Conservation (phyloP, 2,888 invertebrate genomes). For the Leptinotarsa peninsularis region DNA sequence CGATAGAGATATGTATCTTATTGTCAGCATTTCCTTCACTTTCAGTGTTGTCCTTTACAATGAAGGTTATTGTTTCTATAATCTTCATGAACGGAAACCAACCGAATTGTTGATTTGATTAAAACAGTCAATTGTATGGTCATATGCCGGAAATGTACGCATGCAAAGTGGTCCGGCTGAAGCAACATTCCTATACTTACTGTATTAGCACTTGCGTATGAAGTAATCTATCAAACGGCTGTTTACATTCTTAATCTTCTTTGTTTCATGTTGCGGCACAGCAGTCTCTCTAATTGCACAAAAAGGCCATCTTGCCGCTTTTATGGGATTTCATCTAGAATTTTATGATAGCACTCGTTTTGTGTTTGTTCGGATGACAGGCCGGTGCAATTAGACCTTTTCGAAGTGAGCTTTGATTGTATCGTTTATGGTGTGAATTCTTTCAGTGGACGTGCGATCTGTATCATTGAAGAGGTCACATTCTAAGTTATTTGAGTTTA, state of each 20-base stretch:
- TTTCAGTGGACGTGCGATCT: conserved; percentile 16
- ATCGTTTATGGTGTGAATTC: conserved; percentile 17
- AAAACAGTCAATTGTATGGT: not conserved
- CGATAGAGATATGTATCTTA: too few relatives aligned
- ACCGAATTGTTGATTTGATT: not conserved
- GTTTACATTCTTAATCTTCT: conserved; percentile 17
- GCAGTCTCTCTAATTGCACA: conserved; percentile 20
- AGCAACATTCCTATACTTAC: conserved; percentile 10
- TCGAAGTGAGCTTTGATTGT: conserved; percentile 18
- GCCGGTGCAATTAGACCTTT: conserved; percentile 18
- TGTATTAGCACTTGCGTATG: conserved; percentile 13
- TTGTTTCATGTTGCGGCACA: conserved; percentile 17
- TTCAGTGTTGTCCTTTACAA: too few relatives aligned
- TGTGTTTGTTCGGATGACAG: conserved; percentile 17
- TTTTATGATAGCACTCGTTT: conserved; percentile 18
- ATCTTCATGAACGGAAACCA: not conserved
- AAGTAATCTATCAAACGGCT: conserved; percentile 19
- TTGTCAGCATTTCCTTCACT: too few relatives aligned
- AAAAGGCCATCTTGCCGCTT: conserved; percentile 18
- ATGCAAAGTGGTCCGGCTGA: conserved; percentile 16
- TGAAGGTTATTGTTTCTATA: too few relatives aligned
- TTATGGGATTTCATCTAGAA: conserved; percentile 17
- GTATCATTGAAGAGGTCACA: conserved; percentile 8
- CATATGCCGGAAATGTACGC: conserved; percentile 7
- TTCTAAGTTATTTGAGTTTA: conserved; percentile 2